Evolutionary conservation across 1,140 invertebrate species (phyloP).

Genomic region (Formica selysi): DNA sequence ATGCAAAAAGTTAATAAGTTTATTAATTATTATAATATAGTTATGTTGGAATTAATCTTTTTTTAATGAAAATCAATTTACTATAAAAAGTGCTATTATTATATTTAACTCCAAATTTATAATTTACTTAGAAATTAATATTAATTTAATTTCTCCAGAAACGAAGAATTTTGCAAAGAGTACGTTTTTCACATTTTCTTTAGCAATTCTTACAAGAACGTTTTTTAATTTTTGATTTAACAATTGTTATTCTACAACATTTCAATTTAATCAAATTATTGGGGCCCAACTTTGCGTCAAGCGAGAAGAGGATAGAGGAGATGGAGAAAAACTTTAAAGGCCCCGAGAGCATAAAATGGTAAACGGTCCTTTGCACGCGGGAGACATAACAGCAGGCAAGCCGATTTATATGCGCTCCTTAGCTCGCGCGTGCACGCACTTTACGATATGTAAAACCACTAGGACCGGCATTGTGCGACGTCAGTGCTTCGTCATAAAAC

Average conservation of each 20-base stretch:
- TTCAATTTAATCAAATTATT: neutral
- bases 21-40: neutral
- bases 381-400: conserved; percentile 81
- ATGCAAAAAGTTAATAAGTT: neutral
- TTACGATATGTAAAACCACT: conserved; percentile 82
- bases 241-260: neutral
- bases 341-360: conserved; percentile 77
- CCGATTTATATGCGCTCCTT: conserved; percentile 81
- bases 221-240: neutral
- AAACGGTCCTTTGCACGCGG: conserved; percentile 74
- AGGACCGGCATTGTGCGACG: conserved; percentile 72
- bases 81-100: neutral
- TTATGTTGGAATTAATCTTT: neutral
- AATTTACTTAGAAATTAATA: neutral
- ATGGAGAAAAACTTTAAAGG: conserved; percentile 52
- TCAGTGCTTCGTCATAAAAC: conserved; percentile 78
- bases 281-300: neutral
- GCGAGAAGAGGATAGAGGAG: neutral
- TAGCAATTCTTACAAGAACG: neutral
- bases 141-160: too few relatives aligned
- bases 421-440: conserved; percentile 76
- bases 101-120: neutral
- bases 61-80: neutral
- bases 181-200: neutral
- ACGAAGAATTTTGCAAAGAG: neutral